Base-by-base conservation (phyloP, 1,140 invertebrate genomes). In the Venustaconcha ellipsiformis region DNA sequence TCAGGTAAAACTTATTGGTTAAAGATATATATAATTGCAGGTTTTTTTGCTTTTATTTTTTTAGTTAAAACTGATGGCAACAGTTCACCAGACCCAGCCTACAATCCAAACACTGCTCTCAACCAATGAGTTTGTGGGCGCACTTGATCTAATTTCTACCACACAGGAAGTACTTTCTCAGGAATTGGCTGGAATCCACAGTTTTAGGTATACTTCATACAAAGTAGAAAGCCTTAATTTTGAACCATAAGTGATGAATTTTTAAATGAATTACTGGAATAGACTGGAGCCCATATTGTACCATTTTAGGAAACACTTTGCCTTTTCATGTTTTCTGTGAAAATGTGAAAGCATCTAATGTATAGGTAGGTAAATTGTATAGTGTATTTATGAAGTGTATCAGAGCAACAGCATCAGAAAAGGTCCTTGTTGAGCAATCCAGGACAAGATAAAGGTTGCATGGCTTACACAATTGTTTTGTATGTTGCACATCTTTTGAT, bases 31-130 rank as follows among this genome's bases (percentile, higher is more conserved):
- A 48, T 48, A 48, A 48, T 48, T 11, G 5, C 57, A 0, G 13
- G 12, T 23, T 69, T 14, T 23, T 73, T 17, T 55, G 48, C 12
- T 64, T 15, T 66, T 75, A n/a, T 74, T 26, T 15, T 88, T 88
- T 48, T 88, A 97, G 91, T 91, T 99, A 26, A 96, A 96, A 88
- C 90, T 98, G 67, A 98, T 99, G 94, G 93, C 95, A 48, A 98
- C 96, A 1, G 96, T 99, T 12, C 94, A 99, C 88, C 97, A 99
- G 92, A 99, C 98, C 65, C 98, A 99, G 89, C 95, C 96, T 5
- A 99, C 96, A 86, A 95, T 99, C 84, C 97, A 99, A 88, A 92
- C 97, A 62, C 91, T 99, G 15, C 91, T 99, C 20, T 97, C 97
- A 70, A 97, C 96, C 13, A 96, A 96, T 78, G 98, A 99, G 90